Conservation (phyloP, 2,113 vertebrate species). For the Zeus faber region DNA sequence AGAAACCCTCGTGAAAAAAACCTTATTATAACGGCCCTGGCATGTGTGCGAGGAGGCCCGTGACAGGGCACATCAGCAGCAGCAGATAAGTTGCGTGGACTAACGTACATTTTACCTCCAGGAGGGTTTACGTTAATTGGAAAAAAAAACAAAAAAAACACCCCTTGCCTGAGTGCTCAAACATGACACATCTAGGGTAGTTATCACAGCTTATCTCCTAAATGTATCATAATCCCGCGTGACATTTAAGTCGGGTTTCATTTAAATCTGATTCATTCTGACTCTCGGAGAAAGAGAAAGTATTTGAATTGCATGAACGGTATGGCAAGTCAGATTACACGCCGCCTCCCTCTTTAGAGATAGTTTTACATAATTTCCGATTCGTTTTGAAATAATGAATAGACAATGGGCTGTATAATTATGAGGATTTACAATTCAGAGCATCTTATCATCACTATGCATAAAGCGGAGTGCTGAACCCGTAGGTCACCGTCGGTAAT, state of each 20-base stretch:
- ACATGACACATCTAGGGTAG: slow-evolving; percentile 33
- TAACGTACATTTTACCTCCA: slow-evolving; percentile 59
- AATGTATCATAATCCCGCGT: slow-evolving; percentile 65
- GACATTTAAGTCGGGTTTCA: slow-evolving; percentile 66
- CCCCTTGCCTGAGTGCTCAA: slow-evolving; percentile 57
- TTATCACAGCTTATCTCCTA: slow-evolving; percentile 66
- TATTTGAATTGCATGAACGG: slow-evolving; percentile 82
- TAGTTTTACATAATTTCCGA: slow-evolving; percentile 79
- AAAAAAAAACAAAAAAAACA: no score
- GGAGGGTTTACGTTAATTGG: slow-evolving; percentile 59
- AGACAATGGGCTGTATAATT: slow-evolving; percentile 79
- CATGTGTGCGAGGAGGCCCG: no score
- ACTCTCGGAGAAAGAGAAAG: slow-evolving; percentile 58
- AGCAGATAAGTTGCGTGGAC: slow-evolving; percentile 10
- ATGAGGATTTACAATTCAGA: slow-evolving; percentile 78
- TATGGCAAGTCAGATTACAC: slow-evolving; percentile 79
- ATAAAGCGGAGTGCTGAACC: slow-evolving; percentile 62
- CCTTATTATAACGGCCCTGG: no score
- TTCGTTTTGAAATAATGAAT: slow-evolving; percentile 80
- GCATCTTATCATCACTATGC: slow-evolving; percentile 70
- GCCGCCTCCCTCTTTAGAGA: slow-evolving; percentile 75
- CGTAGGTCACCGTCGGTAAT: slow-evolving; percentile 56
- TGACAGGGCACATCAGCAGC: no score
- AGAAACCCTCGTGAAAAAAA: no score
- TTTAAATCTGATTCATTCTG: slow-evolving; percentile 73